A percentile compares a stretch with the other conserved stretches of the same genome.
phyloP scores from a whole-genome alignment of 2,888 invertebrate genomes.

The Tupiocoris notatus region DNA sequence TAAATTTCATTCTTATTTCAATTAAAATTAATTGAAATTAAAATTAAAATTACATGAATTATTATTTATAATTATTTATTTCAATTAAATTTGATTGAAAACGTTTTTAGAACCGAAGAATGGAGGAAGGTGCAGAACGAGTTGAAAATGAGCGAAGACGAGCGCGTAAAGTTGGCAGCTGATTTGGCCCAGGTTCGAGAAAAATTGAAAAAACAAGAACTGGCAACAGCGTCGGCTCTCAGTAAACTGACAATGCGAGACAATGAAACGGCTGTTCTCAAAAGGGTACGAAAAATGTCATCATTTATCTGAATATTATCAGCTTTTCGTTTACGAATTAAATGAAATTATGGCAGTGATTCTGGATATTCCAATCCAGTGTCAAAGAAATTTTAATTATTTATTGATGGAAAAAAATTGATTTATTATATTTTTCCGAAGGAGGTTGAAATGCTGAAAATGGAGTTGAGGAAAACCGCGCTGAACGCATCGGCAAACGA shows the following conservation, averaged over 20 bases:
- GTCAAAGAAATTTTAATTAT: too few species aligned
- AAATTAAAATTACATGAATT: too few species aligned
- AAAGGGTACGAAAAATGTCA: slow-evolving; percentile 31
- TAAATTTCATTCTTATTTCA: too few species aligned
- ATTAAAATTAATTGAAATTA: too few species aligned
- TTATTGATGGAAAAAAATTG: too few species aligned
- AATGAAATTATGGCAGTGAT: too few species aligned
- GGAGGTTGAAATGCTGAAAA: slow-evolving; percentile 45
- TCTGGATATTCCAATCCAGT: too few species aligned
- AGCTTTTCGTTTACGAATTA: too few species aligned
- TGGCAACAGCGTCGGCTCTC: slow-evolving; percentile 7
- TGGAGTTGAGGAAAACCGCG: slow-evolving; percentile 40
- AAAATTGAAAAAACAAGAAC: slow-evolving; percentile 45
- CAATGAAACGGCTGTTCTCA: slow-evolving; percentile 42
- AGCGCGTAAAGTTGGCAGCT: slow-evolving; percentile 28
- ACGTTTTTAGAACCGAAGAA: slow-evolving; percentile 42
- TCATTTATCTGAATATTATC: neutral
- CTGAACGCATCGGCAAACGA: slow-evolving; percentile 36
- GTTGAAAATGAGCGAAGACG: slow-evolving; percentile 39
- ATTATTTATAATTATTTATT: too few species aligned
- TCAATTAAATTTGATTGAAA: too few species aligned
- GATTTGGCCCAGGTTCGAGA: slow-evolving; percentile 41
- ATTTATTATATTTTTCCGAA: too few species aligned
- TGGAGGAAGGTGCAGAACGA: slow-evolving; percentile 42
- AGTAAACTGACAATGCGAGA: slow-evolving; percentile 44